phyloP scores from a whole-genome alignment of 2,888 invertebrate species.

The Hylaea fasciaria region DNA sequence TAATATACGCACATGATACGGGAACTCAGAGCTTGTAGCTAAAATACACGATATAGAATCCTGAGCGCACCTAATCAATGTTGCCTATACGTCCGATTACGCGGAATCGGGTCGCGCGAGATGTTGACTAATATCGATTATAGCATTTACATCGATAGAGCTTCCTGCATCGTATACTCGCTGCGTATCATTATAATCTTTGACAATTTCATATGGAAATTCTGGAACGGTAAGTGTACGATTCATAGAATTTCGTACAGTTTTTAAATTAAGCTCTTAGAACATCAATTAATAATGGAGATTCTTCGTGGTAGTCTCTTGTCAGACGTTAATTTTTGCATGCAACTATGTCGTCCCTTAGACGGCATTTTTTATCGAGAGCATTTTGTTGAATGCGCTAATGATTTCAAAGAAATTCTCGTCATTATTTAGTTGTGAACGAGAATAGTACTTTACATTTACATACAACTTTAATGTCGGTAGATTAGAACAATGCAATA shows the following conservation, averaged over 20 bases:
- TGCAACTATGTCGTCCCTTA: slow-evolving; percentile 19
- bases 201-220: slow-evolving; percentile 75
- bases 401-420: slow-evolving; percentile 15
- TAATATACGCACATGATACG: slow-evolving; percentile 52
- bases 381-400: background rate
- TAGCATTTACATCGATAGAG: slow-evolving; percentile 69
- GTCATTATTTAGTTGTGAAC: background rate
- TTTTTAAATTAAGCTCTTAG: slow-evolving; percentile 36
- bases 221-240: slow-evolving; percentile 51
- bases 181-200: slow-evolving; percentile 61
- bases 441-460: background rate
- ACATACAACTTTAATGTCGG: no score
- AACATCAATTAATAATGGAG: slow-evolving; percentile 31
- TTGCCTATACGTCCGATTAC: slow-evolving; percentile 69
- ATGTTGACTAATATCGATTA: slow-evolving; percentile 75
- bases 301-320: slow-evolving; percentile 16
- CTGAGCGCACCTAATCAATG: slow-evolving; percentile 70
- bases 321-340: slow-evolving; percentile 12
- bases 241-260: slow-evolving; percentile 57
- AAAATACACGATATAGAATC: slow-evolving; percentile 63
- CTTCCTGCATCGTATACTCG: slow-evolving; percentile 62
- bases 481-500: no score
- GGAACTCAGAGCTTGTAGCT: slow-evolving; percentile 58
- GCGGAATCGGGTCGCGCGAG: slow-evolving; percentile 70
- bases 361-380: slow-evolving; percentile 2